These are phyloP conservation scores for fruit fly (Drosophila melanogaster) DNA, from an alignment of 1,140 invertebrate genomes.

Conservation along the genomic window Release_6_plus_ISO1_MT NT_037436.4:11046001-11046500, in stretches of 20 bases:
- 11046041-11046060: too few species aligned
- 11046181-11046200: conserved; percentile 76
- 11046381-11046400: conserved; percentile 70
- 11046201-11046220: conserved; percentile 83
- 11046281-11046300: conserved; percentile 31
- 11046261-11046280: conserved; percentile 29
- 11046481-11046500: conserved; percentile 83
- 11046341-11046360: conserved; percentile 74
- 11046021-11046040: too few species aligned
- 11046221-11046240: conserved; percentile 77
- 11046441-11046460: conserved; percentile 12
- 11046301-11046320: conserved; percentile 43
- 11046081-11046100: too few species aligned
- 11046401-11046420: conserved; percentile 45
- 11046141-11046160: neutral
- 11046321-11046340: conserved; percentile 47
- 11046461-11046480: conserved; percentile 45
- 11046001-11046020: too few species aligned
- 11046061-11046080: too few species aligned
- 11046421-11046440: conserved; percentile 21
- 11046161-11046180: conserved; percentile 73
- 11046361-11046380: conserved; percentile 77
- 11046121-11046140: too few species aligned
- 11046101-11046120: too few species aligned
- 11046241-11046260: conserved; percentile 36